Evolutionary conservation across 2,797 vertebrate species (phyloP).

Genomic region (Xerus rutilus): DNA sequence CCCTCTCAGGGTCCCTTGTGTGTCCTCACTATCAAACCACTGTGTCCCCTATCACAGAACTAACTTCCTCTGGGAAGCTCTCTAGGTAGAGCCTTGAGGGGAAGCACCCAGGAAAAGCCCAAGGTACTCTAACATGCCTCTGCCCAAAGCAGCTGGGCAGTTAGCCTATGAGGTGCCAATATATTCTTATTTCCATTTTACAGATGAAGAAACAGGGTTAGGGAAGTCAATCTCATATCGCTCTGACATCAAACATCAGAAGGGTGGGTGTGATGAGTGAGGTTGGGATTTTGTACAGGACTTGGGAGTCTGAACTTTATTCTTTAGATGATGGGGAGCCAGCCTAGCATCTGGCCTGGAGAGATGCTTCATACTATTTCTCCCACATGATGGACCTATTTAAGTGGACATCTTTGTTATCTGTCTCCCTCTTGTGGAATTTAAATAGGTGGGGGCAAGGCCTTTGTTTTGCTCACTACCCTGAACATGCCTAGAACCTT

Average conservation of each 20-base stretch:
- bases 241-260: background rate
- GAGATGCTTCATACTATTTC: background rate
- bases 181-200: background rate
- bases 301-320: slow-evolving; percentile 70
- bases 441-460: background rate
- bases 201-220: background rate
- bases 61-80: background rate
- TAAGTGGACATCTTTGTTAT: background rate
- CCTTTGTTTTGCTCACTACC: slow-evolving; percentile 12
- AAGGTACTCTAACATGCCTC: background rate
- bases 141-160: background rate
- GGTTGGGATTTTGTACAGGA: background rate
- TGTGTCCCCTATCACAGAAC: background rate
- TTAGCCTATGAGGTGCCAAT: background rate
- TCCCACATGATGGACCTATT: background rate
- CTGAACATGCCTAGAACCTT: background rate
- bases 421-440: background rate
- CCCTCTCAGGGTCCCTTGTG: background rate
- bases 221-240: background rate
- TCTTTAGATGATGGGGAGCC: slow-evolving; percentile 23
- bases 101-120: background rate
- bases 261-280: background rate
- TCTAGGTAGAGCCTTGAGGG: background rate
- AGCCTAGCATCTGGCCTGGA: background rate
- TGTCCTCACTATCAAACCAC: background rate